Percentiles rank a stretch among this genome's conserved stretches.
These are phyloP conservation scores for Isichthys henryi DNA, from an alignment of 2,113 vertebrate genomes.

Conservation along the genomic window DNA sequence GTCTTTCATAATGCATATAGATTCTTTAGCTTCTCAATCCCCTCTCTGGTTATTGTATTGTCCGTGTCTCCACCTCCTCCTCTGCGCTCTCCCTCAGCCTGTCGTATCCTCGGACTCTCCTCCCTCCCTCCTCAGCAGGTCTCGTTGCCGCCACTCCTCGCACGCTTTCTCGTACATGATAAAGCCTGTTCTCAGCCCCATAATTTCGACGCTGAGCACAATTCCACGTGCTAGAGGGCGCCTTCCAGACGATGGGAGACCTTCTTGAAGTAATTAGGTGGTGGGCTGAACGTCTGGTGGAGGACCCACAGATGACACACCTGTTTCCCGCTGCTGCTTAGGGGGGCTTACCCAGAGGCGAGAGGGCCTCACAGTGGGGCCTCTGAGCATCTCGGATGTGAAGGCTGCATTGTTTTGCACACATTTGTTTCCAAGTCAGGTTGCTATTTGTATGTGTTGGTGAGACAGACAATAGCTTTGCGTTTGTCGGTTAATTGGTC, in stretches of 20 bases:
- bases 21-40: not conserved
- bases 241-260: not conserved
- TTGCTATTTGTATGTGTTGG: not conserved
- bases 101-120: not conserved
- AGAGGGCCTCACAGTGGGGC: not conserved
- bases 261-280: constrained; percentile 24
- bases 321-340: not conserved
- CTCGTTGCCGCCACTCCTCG: not conserved
- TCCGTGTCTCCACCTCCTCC: not conserved
- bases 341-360: not conserved
- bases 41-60: not conserved
- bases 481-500: not conserved
- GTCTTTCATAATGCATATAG: not conserved
- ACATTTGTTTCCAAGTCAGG: not conserved
- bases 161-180: constrained; percentile 34
- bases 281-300: not conserved
- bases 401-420: not conserved
- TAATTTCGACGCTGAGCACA: constrained; percentile 24
- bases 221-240: constrained; percentile 32
- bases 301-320: not conserved
- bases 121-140: not conserved
- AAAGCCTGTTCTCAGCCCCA: constrained; percentile 31
- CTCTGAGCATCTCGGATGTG: not conserved
- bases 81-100: not conserved
- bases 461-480: not conserved